Percentiles rank a stretch among this genome's conserved stretches.
Conservation (phyloP, 2,797 vertebrate species). For the Cercopithecus neglectus region DNA sequence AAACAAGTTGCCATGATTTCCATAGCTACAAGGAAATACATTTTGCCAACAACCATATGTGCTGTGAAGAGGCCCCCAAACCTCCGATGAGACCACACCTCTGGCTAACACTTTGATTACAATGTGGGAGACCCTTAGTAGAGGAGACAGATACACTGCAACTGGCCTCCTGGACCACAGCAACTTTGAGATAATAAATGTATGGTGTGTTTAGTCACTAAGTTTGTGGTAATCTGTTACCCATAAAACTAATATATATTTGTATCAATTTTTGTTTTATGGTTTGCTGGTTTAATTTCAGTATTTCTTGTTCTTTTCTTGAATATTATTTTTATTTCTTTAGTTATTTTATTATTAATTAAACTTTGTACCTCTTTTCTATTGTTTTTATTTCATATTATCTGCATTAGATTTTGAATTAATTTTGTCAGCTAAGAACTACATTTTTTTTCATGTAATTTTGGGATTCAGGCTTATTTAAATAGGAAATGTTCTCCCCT, state of each 20-base stretch:
- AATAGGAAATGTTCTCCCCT: not conserved
- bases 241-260: not conserved
- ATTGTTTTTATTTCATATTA: not conserved
- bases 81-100: not conserved
- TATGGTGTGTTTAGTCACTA: not conserved
- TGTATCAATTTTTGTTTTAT: not conserved
- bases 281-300: not conserved
- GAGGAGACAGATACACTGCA: not conserved
- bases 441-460: not conserved
- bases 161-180: not conserved
- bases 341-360: not conserved
- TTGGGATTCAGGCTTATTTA: not conserved
- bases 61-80: not conserved
- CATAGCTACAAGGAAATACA: not conserved
- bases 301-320: not conserved
- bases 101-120: not conserved
- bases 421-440: not conserved
- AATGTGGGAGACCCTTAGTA: not conserved
- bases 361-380: not conserved
- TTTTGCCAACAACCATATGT: not conserved
- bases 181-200: not conserved
- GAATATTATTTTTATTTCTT: not conserved
- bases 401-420: not conserved
- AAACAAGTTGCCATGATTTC: not conserved
- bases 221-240: not conserved